Percentiles rank a stretch among this genome's conserved stretches.
Conservation (phyloP, 2,113 vertebrate genomes). For the Fulmarus glacialis region DNA sequence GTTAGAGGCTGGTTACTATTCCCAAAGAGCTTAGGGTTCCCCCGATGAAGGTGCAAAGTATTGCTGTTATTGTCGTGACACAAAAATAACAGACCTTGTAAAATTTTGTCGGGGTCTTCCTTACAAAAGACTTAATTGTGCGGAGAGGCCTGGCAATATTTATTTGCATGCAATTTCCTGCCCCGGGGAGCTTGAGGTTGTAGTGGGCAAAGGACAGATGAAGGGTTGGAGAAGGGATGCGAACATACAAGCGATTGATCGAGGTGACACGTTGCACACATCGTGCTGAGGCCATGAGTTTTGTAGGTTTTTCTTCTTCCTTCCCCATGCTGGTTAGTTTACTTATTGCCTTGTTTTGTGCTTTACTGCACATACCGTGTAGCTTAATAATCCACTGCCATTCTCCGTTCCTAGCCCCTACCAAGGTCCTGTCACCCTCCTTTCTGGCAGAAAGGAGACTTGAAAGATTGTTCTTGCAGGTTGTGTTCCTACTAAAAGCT, state of each 20-base stretch:
- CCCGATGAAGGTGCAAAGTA: not conserved
- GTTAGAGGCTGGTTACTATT: not conserved
- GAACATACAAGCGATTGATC: not conserved
- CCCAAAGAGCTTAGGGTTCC: not conserved
- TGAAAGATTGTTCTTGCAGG: not conserved
- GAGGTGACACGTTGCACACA: conserved; percentile 34
- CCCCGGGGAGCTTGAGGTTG: not conserved
- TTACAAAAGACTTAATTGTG: conserved; percentile 25
- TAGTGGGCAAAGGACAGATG: not conserved
- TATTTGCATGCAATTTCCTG: conserved; percentile 39
- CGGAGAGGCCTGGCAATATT: not conserved
- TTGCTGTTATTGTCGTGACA: not conserved
- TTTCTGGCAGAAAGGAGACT: not conserved
- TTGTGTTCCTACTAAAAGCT: not conserved
- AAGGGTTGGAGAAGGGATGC: not conserved
- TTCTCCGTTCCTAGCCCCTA: not conserved
- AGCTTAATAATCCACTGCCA: not conserved
- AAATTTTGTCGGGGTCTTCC: not conserved
- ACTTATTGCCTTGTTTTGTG: not conserved
- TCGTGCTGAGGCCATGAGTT: not conserved
- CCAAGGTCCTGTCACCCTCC: not conserved
- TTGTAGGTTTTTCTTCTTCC: not conserved
- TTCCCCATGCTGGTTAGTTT: not conserved
- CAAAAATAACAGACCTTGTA: not conserved
- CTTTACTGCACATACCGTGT: not conserved